Conservation (phyloP, 2,888 invertebrate genomes). For the Sarcophaga rosellei region DNA sequence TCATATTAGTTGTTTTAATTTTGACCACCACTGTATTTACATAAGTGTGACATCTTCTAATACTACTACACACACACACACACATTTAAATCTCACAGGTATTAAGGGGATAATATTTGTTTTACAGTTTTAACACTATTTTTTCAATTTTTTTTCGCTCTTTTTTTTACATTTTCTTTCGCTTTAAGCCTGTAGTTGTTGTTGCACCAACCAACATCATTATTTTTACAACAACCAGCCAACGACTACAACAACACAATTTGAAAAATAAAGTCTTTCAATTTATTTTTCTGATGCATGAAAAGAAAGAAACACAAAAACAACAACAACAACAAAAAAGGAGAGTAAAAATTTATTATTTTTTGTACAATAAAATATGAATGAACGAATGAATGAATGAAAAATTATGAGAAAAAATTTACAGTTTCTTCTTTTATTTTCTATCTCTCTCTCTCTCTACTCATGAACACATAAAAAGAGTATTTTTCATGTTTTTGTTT, state of each 20-base stretch:
- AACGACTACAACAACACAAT: not conserved
- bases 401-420: not conserved
- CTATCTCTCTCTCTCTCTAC: too few species aligned
- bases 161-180: too few species aligned
- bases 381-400: not conserved
- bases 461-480: not conserved
- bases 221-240: not conserved
- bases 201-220: not conserved
- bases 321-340: not conserved
- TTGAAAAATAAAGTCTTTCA: slow-evolving; percentile 1
- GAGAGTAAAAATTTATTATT: not conserved
- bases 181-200: not conserved
- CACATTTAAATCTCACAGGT: too few species aligned
- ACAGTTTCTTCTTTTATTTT: not conserved
- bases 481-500: slow-evolving; percentile 2
- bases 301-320: not conserved
- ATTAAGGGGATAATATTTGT: too few species aligned
- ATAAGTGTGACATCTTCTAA: too few species aligned
- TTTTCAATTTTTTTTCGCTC: too few species aligned
- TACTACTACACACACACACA: too few species aligned
- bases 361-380: too few species aligned
- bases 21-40: too few species aligned
- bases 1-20: too few species aligned
- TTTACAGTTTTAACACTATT: too few species aligned
- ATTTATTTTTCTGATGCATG: not conserved